Base-by-base conservation (phyloP, 2,888 invertebrate species). In the Leptopilina syphax region DNA sequence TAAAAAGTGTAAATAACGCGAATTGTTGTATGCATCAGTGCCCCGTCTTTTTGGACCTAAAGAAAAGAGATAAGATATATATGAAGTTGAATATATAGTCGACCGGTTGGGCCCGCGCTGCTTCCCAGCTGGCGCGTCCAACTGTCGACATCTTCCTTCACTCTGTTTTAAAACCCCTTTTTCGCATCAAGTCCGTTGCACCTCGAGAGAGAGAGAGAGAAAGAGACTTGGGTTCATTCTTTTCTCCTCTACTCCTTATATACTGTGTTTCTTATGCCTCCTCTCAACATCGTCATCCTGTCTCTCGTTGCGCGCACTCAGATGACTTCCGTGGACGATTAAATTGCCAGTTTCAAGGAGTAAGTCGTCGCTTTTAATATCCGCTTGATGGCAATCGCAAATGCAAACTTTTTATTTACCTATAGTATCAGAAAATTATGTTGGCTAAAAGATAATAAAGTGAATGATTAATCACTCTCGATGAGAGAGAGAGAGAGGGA, bases 51-150 rank as follows among this genome's bases (percentile, higher is more conserved):
- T 73, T 73, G 73, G 57, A 73, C 73, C 73, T 9, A 73, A 65
- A 63, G 63, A 6, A 65, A 50, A 50, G 12, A 81, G 82, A 82
- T 82, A 82, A 82, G 82, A 81, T 83, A 66, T 34, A 50, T 50
- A 50, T 50, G 50, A 34, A 73, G 34, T 34, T 60, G 70, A 80
- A 34, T 34, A 34, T 44, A 34, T 44, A 44, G 44, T 44, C 73
- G 76, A 73, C 50, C 54, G 67, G 73, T 73, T 73, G 34, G 50
- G 60, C 57, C 67, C 18, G 63, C 18, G 63, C 84, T 84, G 83
- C 84, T 82, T 85, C 83, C 87, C 88, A 88, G 87, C 86, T 88
- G 88, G 84, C 84, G 84, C 84, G 86, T 66, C 86, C 87, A 88
- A 86, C 88, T 87, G 87, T 86, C 85, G 83, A 54, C 34, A 73